Conservation (phyloP, 30 jellyfish, hydroid and myxozoan species). For the Cassiopea xamachana region DNA sequence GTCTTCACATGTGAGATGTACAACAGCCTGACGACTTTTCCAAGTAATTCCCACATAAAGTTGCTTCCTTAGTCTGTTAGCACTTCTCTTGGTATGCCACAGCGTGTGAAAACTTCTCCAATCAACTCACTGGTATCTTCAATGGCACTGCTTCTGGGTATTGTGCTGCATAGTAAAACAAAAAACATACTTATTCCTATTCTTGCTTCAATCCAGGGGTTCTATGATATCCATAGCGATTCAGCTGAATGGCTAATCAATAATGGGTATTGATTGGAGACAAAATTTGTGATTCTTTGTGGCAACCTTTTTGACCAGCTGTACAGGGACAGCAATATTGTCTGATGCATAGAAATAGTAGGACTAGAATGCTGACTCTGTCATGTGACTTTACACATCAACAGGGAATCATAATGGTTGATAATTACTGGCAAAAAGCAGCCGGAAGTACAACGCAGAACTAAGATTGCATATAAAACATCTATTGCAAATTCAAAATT, state of each 20-base stretch:
- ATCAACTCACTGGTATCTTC: slow-evolving; percentile 11
- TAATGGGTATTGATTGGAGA: slow-evolving; percentile 15
- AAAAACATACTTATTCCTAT: background rate
- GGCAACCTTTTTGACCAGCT: slow-evolving; percentile 5
- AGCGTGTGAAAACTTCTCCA: slow-evolving; percentile 7
- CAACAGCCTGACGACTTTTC: slow-evolving; percentile 11
- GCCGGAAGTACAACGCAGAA: too few species aligned
- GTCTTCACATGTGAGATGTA: background rate
- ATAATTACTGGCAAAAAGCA: too few species aligned
- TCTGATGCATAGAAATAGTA: too few species aligned
- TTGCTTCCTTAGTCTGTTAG: slow-evolving; percentile 37
- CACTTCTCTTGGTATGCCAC: slow-evolving; percentile 39
- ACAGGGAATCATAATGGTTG: too few species aligned
- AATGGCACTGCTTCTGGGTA: slow-evolving; percentile 54
- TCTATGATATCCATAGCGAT: slow-evolving; percentile 45
- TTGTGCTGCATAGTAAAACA: slow-evolving; percentile 21
- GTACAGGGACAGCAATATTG: slow-evolving; percentile 15
- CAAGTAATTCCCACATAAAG: slow-evolving; percentile 12
- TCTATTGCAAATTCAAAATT: too few species aligned
- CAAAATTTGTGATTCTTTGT: background rate
- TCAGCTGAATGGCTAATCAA: slow-evolving; percentile 28
- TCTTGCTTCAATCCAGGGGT: background rate
- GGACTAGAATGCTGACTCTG: too few species aligned
- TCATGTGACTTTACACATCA: too few species aligned
- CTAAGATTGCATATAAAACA: too few species aligned